These are phyloP conservation scores for Pseudopleuronectes americanus DNA, from an alignment of 2,797 vertebrate genomes.

Conservation along the genomic window DNA sequence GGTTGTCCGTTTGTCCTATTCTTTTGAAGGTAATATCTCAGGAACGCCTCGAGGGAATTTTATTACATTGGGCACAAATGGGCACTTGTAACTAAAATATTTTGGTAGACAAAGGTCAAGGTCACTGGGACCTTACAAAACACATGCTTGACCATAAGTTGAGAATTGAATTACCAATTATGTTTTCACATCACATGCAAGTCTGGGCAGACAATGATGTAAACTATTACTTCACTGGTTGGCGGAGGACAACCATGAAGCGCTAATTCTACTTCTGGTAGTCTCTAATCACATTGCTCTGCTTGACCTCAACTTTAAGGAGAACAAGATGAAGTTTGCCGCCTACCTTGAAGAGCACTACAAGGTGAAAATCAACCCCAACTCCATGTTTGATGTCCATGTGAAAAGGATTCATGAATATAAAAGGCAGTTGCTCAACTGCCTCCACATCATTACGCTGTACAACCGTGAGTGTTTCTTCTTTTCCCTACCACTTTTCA, in stretches of 20 bases:
- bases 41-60: too few relatives aligned
- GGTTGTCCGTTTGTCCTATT: too few relatives aligned
- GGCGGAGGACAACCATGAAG: background rate
- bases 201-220: background rate
- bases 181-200: background rate
- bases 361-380: slow-evolving; percentile 91
- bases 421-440: slow-evolving; percentile 94
- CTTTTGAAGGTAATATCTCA: too few relatives aligned
- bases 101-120: too few relatives aligned
- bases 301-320: slow-evolving; percentile 72
- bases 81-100: too few relatives aligned
- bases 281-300: background rate
- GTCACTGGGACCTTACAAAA: too few relatives aligned
- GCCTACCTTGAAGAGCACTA: slow-evolving; percentile 87
- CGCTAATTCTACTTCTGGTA: background rate
- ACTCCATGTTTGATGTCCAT: slow-evolving; percentile 93
- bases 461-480: slow-evolving; percentile 85
- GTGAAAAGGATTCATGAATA: slow-evolving; percentile 97
- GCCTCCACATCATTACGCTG: slow-evolving; percentile 91
- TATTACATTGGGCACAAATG: too few relatives aligned
- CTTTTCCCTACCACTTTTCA: background rate
- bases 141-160: too few relatives aligned
- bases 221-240: background rate
- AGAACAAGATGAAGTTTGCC: slow-evolving; percentile 93
- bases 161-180: too few relatives aligned